Base-by-base conservation (phyloP, 2,113 vertebrate genomes). In the Ramphastos sulfuratus region DNA sequence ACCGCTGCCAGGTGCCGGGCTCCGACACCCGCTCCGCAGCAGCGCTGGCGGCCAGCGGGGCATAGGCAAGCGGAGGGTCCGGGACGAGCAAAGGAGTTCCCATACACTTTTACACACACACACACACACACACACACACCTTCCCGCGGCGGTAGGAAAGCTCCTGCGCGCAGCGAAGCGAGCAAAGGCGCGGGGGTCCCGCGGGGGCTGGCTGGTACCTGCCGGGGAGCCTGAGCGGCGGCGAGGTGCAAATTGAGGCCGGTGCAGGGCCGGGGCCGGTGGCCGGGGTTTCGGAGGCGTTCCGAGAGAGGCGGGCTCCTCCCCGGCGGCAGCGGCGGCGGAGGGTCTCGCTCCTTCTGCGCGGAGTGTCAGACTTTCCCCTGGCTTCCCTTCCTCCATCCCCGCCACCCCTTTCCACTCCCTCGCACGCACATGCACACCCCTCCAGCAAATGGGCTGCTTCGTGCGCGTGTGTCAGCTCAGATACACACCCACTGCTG, bases 361-460 rank as follows among this genome's bases (percentile, higher is more conserved):
- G 85, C 73, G 48, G 92, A 93, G 67, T 95, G 94, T 94, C 94
- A 95, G 94, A 89, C 44, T 95, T 95, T 94, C 87, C 87, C 82
- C 75, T 66, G 75, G 55, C 90, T 85, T 74, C 90, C 94, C 92
- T 69, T 33, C 93, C 79, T 95, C 94, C 92, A 94, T 92, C 93
- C 73, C 75, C 92, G 90, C 87, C 89, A 95, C 96, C 87, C 95
- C 86, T 94, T 93, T 94, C 92, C 94, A 93, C 92, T 91, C 96
- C 87, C 96, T 94, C 94, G 66, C 87, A 73, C 88, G 72, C 96
- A 94, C 92, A 95, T 92, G 90, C 93, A 94, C 93, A 90, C 93
- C 91, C 94, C 87, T 77, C 85, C 95, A 93, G 93, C 96, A 88
- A 95, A 94, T 93, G 88, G 92, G 96, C 96, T 93, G 93, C 93